These are phyloP conservation scores for Halichoerus grypus DNA, from an alignment of 2,113 vertebrate genomes.

Conservation along the genomic window DNA sequence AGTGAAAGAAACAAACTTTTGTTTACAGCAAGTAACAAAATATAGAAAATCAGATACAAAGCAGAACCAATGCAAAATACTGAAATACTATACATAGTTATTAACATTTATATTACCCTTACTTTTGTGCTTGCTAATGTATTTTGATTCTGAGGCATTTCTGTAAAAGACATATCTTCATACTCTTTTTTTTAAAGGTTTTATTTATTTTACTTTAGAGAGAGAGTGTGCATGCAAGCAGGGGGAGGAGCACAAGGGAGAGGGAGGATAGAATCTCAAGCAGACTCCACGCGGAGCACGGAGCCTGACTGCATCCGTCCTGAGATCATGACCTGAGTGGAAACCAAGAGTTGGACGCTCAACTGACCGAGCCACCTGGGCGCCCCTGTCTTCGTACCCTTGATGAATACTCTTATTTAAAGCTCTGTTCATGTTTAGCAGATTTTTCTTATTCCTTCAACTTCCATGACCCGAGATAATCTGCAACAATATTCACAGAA, in stretches of 20 bases:
- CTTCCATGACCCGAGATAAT: slow-evolving; percentile 17
- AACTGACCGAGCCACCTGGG: not conserved
- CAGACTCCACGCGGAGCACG: not conserved
- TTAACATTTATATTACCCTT: not conserved
- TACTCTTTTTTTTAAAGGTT: slow-evolving; percentile 10
- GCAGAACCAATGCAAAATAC: no score
- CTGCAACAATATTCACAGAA: slow-evolving; percentile 50
- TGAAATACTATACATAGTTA: fast-evolving
- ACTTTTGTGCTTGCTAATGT: not conserved
- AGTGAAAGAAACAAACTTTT: not conserved
- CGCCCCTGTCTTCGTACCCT: slow-evolving; percentile 44
- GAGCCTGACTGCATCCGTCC: not conserved
- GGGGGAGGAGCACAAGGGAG: not conserved
- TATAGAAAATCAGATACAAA: not conserved
- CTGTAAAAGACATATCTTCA: slow-evolving; percentile 59
- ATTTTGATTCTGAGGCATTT: not conserved
- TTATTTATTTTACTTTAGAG: not conserved
- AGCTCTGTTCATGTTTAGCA: not conserved
- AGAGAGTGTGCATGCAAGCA: not conserved
- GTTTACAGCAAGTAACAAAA: not conserved
- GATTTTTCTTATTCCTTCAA: not conserved
- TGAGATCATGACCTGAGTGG: not conserved
- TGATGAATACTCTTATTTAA: slow-evolving; percentile 11
- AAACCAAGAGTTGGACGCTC: not conserved
- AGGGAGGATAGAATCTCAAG: not conserved